A percentile compares a stretch with the other conserved stretches of the same genome.
Conservation (phyloP, 2,888 invertebrate species). For the Yponomeuta cagnagella region DNA sequence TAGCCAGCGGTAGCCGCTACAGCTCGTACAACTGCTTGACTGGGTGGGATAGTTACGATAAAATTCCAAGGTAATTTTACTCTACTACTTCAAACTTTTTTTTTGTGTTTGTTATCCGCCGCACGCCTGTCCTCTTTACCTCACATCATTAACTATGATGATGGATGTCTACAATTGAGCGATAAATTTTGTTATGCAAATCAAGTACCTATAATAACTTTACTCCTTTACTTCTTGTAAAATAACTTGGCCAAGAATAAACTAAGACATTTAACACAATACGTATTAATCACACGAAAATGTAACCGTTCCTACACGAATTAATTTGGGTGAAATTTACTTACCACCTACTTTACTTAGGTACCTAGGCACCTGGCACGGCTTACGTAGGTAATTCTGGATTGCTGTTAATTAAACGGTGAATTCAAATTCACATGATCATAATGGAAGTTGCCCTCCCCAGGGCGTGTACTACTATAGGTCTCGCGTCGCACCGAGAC, state of each 20-base stretch:
- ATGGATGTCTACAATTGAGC: too few relatives aligned
- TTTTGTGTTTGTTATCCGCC: neutral
- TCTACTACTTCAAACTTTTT: neutral
- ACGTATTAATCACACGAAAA: too few relatives aligned
- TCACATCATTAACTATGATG: too few relatives aligned
- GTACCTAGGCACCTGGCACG: neutral
- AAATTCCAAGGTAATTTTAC: slow-evolving; percentile 85
- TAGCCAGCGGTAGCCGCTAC: slow-evolving; percentile 85
- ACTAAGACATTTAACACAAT: too few relatives aligned
- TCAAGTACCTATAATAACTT: too few relatives aligned
- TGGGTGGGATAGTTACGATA: slow-evolving; percentile 94
- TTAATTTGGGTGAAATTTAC: too few relatives aligned
- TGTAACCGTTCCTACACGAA: too few relatives aligned
- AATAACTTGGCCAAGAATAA: too few relatives aligned
- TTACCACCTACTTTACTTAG: too few relatives aligned
- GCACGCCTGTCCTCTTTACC: neutral
- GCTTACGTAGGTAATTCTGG: neutral
- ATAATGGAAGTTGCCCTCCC: neutral
- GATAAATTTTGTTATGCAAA: too few relatives aligned
- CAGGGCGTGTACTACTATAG: neutral
- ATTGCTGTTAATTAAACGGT: neutral
- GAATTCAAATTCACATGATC: neutral
- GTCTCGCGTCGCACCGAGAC: neutral
- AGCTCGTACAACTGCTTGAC: slow-evolving; percentile 92
- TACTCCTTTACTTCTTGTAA: too few relatives aligned